These are phyloP conservation scores for Cephalopholis sonnerati DNA, from an alignment of 2,113 vertebrate species.

Conservation along the genomic window DNA sequence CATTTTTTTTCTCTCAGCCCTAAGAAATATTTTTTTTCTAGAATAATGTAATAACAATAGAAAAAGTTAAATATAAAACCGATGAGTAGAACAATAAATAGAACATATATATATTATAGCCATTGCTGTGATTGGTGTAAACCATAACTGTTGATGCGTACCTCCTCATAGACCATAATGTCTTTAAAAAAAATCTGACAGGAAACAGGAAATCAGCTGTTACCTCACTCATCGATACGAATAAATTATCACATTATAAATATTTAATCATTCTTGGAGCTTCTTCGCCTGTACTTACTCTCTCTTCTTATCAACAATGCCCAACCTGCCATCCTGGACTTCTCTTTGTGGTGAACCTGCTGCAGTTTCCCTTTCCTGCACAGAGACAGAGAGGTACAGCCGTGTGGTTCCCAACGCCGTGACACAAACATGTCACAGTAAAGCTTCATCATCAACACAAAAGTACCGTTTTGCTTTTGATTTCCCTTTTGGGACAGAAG, in stretches of 20 bases:
- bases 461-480: conserved; percentile 71
- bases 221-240: conserved; percentile 36
- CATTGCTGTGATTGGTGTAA: conserved; percentile 74
- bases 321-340: conserved; percentile 72
- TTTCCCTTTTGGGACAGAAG: conserved; percentile 54
- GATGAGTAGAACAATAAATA: conserved; percentile 81
- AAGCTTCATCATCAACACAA: conserved; percentile 82
- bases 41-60: conserved; percentile 81
- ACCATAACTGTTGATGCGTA: conserved; percentile 65
- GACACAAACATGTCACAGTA: conserved; percentile 82
- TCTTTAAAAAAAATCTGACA: conserved; percentile 50
- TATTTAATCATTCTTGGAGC: conserved; percentile 57
- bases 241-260: conserved; percentile 65
- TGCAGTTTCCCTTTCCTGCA: conserved; percentile 55
- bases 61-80: conserved; percentile 83
- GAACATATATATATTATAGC: conserved; percentile 73
- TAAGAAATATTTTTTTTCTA: conserved; percentile 75
- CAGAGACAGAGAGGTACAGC: conserved; percentile 66
- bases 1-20: conserved; percentile 72
- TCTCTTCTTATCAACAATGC: conserved; percentile 57
- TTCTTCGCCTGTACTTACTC: conserved; percentile 29
- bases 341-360: conserved; percentile 52
- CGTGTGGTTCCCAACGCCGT: conserved; percentile 65
- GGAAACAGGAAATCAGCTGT: conserved; percentile 56
- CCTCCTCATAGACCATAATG: conserved; percentile 44